Conservation (phyloP, 2,797 vertebrate genomes). For the Acrossocheilus wenchowensis region DNA sequence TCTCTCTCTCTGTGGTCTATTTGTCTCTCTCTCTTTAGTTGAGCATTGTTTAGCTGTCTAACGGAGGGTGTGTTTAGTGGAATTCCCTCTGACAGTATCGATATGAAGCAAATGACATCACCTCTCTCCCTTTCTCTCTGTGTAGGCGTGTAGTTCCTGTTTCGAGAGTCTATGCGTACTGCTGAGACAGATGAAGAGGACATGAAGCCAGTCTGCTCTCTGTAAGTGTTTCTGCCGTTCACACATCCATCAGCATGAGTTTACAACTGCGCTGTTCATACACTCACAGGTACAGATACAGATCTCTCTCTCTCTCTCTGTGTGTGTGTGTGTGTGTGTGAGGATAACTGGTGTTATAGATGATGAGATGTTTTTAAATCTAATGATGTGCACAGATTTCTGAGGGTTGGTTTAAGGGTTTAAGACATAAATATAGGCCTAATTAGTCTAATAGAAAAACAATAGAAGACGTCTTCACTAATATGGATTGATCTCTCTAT, state of each 20-base stretch:
- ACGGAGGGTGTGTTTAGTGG: background rate
- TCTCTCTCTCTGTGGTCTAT: background rate
- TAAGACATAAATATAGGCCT: background rate
- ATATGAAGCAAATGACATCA: constrained; percentile 8
- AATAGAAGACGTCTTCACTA: background rate
- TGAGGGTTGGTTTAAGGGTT: background rate
- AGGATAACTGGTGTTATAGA: background rate
- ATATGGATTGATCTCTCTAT: background rate
- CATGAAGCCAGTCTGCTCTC: constrained; percentile 7
- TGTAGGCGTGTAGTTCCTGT: constrained; percentile 14
- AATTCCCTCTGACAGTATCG: constrained; percentile 42
- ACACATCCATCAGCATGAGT: constrained; percentile 2
- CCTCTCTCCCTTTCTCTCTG: background rate
- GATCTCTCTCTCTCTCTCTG: background rate
- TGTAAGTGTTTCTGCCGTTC: constrained; percentile 4
- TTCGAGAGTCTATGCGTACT: background rate
- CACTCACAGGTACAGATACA: background rate
- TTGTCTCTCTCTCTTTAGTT: too few relatives aligned
- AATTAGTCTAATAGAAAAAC: background rate
- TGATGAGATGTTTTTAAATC: background rate
- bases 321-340: background rate
- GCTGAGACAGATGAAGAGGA: background rate
- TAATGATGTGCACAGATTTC: background rate
- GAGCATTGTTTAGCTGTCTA: background rate
- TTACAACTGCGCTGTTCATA: too few relatives aligned